A percentile compares a stretch with the other conserved stretches of the same genome.
Evolutionary conservation across 2,113 vertebrate genomes (phyloP).

Genomic region (Donacobius atricapilla): DNA sequence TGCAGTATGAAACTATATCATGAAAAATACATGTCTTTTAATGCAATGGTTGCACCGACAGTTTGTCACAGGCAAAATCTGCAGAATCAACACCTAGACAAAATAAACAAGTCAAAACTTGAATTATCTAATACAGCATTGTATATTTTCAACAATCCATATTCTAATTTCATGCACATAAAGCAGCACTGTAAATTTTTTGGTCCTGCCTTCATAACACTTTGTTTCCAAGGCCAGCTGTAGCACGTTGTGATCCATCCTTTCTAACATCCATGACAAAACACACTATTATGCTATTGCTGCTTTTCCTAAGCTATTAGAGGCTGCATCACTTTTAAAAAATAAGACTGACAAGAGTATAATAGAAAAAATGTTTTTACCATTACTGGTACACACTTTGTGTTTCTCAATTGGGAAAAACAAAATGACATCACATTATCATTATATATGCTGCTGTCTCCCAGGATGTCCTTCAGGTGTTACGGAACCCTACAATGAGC

Average conservation of each 20-base stretch:
- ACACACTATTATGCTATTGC: constrained; percentile 39
- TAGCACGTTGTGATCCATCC: constrained; percentile 31
- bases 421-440: constrained; percentile 28
- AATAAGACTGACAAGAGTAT: constrained; percentile 37
- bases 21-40: constrained; percentile 78
- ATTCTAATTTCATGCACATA: constrained; percentile 65
- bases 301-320: constrained; percentile 43
- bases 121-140: constrained; percentile 56
- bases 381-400: constrained; percentile 12
- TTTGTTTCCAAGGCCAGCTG: constrained; percentile 50
- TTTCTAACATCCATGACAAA: constrained; percentile 38
- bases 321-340: constrained; percentile 36
- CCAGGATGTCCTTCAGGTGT: constrained; percentile 40
- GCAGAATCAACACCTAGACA: constrained; percentile 71
- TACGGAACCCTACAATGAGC: constrained; percentile 1
- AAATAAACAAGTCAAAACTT: constrained; percentile 70
- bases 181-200: constrained; percentile 54
- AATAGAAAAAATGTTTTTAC: constrained; percentile 40
- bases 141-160: constrained; percentile 56
- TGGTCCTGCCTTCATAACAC: constrained; percentile 23
- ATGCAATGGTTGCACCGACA: constrained; percentile 63
- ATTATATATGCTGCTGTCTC: constrained; percentile 23
- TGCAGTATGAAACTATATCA: constrained; percentile 65
- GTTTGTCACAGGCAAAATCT: constrained; percentile 70
- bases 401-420: constrained; percentile 31